A percentile compares a stretch with the other conserved stretches of the same genome.
These are phyloP conservation scores for Automeris io DNA, from an alignment of 2,888 invertebrate genomes.

Conservation along the genomic window DNA sequence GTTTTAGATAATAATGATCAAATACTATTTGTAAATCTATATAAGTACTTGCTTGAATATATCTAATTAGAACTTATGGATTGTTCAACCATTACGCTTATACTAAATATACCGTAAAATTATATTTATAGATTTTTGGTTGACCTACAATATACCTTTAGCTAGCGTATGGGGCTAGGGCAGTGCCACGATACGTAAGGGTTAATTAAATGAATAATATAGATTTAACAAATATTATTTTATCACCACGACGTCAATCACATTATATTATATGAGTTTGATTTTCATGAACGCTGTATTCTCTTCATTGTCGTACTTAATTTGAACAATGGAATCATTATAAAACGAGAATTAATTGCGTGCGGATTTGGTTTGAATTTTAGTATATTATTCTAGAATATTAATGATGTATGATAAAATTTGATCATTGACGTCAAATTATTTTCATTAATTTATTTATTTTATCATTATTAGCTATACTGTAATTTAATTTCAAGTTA, in stretches of 20 bases:
- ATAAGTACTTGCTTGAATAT: conserved; percentile 15
- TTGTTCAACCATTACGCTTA: conserved; percentile 6
- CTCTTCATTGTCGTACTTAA: conserved; percentile 31
- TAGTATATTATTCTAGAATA: conserved; percentile 20
- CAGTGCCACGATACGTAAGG: too few relatives aligned
- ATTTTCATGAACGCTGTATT: conserved; percentile 34
- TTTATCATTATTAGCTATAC: conserved; percentile 38
- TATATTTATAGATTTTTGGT: neutral
- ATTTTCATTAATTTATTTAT: conserved; percentile 32
- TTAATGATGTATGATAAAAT: conserved; percentile 10
- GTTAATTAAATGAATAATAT: too few relatives aligned
- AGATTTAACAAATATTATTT: conserved; percentile 16
- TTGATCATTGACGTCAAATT: conserved; percentile 28
- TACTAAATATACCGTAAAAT: neutral
- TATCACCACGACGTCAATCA: conserved; percentile 21
- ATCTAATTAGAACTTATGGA: conserved; percentile 26
- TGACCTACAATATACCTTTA: too few relatives aligned
- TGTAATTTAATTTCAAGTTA: conserved; percentile 59
- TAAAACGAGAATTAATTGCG: conserved; percentile 11
- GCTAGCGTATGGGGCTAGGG: too few relatives aligned
- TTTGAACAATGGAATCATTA: conserved; percentile 11
- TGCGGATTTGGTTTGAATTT: conserved; percentile 25
- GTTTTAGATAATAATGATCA: conserved; percentile 15
- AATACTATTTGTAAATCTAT: conserved; percentile 16
- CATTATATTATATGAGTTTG: conserved; percentile 18